phyloP scores from a whole-genome alignment of 23 tunicate genomes.

The Clavelina lepadiformis region DNA sequence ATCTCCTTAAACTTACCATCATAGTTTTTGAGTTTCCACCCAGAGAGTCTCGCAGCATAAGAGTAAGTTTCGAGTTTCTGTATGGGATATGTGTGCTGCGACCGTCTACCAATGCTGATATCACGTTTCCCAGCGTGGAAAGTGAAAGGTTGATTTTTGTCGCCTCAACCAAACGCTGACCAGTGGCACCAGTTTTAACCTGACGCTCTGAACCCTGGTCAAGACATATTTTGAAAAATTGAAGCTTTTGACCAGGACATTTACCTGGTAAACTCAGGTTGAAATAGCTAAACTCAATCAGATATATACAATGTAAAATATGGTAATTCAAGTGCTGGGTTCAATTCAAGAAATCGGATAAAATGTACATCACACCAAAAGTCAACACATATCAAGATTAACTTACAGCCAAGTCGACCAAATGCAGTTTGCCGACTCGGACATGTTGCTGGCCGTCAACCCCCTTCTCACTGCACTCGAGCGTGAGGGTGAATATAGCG shows the following conservation, averaged over 20 bases:
- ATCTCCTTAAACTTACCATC: slow-evolving; percentile 87
- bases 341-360: too few species aligned
- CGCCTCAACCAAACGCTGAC: slow-evolving; percentile 92
- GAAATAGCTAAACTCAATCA: too few species aligned
- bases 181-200: slow-evolving; percentile 94
- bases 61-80: slow-evolving; percentile 93
- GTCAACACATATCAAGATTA: too few species aligned
- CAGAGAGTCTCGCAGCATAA: slow-evolving; percentile 94
- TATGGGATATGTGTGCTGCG: slow-evolving; percentile 98
- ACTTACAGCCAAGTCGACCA: slow-evolving; percentile 94
- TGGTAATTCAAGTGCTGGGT: too few species aligned
- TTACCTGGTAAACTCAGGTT: not conserved
- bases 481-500: slow-evolving; percentile 92
- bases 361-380: too few species aligned
- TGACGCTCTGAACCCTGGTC: slow-evolving; percentile 94
- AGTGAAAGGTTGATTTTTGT: slow-evolving; percentile 94
- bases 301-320: too few species aligned
- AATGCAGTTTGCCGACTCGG: slow-evolving; percentile 92
- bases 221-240: not conserved
- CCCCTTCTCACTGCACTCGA: slow-evolving; percentile 95
- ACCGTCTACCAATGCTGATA: slow-evolving; percentile 97
- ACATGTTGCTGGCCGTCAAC: slow-evolving; percentile 81
- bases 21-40: slow-evolving; percentile 99
- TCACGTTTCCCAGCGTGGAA: slow-evolving; percentile 96
- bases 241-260: not conserved